phyloP scores from a whole-genome alignment of 1,140 invertebrate genomes.

The Halotydeus destructor region DNA sequence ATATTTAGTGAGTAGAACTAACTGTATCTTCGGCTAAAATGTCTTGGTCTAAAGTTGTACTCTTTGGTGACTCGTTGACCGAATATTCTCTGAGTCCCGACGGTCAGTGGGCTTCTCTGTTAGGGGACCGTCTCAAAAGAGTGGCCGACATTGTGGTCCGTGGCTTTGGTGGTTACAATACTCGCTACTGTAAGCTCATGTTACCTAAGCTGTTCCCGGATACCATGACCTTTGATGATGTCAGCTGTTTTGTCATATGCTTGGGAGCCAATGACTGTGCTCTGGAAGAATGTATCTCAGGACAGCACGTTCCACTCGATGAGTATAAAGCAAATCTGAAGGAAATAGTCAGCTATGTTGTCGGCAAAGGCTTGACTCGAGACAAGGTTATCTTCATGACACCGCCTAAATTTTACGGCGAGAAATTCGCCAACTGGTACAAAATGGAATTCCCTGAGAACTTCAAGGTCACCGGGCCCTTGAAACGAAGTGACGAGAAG shows the following conservation, averaged over 20 bases:
- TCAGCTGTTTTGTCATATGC: constrained; percentile 23
- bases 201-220: constrained; percentile 21
- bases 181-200: constrained; percentile 21
- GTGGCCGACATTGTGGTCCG: constrained; percentile 26
- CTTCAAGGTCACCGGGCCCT: background rate
- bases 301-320: constrained; percentile 25
- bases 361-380: constrained; percentile 21
- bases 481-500: constrained; percentile 7
- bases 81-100: constrained; percentile 2
- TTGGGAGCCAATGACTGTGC: constrained; percentile 27
- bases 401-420: constrained; percentile 21
- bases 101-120: constrained; percentile 14
- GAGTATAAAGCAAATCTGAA: constrained; percentile 22
- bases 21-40: too few relatives aligned
- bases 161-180: constrained; percentile 28
- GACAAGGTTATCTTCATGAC: constrained; percentile 23
- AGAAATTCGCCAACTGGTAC: constrained; percentile 19
- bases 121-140: constrained; percentile 18
- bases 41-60: constrained; percentile 15
- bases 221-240: constrained; percentile 18
- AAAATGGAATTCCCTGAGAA: constrained; percentile 6
- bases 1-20: too few relatives aligned
- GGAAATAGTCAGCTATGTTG: constrained; percentile 22
- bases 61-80: constrained; percentile 17
- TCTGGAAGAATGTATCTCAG: constrained; percentile 16